Base-by-base conservation (phyloP, 2,113 vertebrate genomes). In the Muscicapa adusta region DNA sequence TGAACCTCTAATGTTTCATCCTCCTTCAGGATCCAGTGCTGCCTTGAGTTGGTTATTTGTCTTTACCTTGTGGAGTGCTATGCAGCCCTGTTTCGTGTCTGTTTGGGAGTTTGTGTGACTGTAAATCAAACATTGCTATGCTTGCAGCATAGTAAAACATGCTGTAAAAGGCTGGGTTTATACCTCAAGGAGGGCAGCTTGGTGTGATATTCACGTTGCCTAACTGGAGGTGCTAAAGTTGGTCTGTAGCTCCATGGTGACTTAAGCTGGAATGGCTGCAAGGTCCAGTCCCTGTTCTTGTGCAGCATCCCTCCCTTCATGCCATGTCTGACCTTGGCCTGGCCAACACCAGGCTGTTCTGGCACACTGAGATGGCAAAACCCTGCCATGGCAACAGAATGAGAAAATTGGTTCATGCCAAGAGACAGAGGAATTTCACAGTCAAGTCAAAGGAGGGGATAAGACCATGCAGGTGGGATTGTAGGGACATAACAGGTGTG, bases 261-360 rank as follows among this genome's bases (percentile, higher is more conserved):
- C 14, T 61, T 9, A 12, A 54, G 36, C 23, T 42, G 60, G 45
- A 65, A 13, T 11, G 50, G 28, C 42, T 68, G 11, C 0, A 0
- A 10, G 4, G 60, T 53, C 63, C n/a, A 42, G 50, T 31, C 33
- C 29, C 58, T 0, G 0, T 40, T 60, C n/a, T 66, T 74, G 45
- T 2, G 0, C 51, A 74, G 20, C 14, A 16, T 2, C 14, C 4
- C 4, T 54, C 63, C 47, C 16, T 63, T 54, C 3, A 0, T 19
- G 68, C 63, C 0, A 0, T 57, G 38, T 83, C 56, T 58, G 54
- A 14, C 74, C 56, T 43, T 5, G 6, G 34, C 26, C 45, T 77
- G 23, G 61, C 42, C 50, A 40, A 22, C 58, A 22, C 15, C 1
- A 2, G 50, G 67, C 58, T 29, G 1, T 43, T 83, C 14, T 34